Evolutionary conservation across 1,140 invertebrate species (phyloP).

Genomic region (Bombus haemorrhoidalis): DNA sequence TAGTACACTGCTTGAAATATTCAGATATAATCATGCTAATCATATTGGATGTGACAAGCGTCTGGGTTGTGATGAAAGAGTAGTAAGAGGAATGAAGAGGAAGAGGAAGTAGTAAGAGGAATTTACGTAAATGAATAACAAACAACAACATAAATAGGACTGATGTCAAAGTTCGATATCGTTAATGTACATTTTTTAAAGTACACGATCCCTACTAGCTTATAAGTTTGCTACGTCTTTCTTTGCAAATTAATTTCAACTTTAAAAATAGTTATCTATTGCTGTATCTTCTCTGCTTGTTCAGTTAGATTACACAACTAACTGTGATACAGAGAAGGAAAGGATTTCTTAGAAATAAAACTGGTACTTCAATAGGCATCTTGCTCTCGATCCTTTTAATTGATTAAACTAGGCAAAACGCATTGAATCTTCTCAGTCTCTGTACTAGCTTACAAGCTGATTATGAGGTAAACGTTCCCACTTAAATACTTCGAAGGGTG

Average conservation of each 20-base stretch:
- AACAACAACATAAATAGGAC: no score
- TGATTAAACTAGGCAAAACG: not conserved
- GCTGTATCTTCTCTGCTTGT: no score
- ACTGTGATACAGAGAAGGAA: no score
- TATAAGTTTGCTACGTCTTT: not conserved
- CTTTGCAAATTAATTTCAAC: not conserved
- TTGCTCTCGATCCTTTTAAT: not conserved
- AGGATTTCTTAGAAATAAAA: not conserved
- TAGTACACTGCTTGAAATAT: not conserved
- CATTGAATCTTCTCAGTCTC: not conserved
- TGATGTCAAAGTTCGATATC: conserved; percentile 13
- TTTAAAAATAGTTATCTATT: not conserved
- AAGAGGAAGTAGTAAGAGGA: not conserved
- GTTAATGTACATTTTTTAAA: conserved; percentile 17
- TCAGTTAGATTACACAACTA: not conserved
- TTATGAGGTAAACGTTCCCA: not conserved
- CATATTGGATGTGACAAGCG: conserved; percentile 47
- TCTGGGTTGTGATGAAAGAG: not conserved
- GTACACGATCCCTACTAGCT: not conserved
- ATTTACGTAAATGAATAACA: conserved; percentile 17
- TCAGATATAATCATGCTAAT: conserved; percentile 33
- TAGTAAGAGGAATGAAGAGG: not conserved
- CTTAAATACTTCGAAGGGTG: not conserved
- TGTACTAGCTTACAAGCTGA: not conserved
- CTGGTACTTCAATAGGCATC: not conserved